phyloP scores from a whole-genome alignment of 2,113 vertebrate genomes.

The Natator depressus region DNA sequence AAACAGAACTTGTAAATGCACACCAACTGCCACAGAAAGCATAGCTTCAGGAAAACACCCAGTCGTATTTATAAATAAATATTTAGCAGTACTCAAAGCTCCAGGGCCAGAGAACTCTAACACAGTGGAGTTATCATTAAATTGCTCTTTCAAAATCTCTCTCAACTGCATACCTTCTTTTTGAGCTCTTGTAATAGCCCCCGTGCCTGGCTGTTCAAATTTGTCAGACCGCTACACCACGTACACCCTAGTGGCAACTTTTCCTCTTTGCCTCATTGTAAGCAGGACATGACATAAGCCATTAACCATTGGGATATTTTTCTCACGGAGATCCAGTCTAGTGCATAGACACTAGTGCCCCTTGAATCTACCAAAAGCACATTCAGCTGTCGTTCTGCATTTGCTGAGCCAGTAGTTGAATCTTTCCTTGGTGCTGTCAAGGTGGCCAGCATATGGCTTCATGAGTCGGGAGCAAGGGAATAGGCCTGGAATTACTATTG shows the following conservation, averaged over 20 bases:
- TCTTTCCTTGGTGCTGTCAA: background rate
- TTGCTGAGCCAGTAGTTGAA: background rate
- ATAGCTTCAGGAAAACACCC: background rate
- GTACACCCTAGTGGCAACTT: too few species aligned
- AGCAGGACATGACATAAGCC: background rate
- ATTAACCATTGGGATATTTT: background rate
- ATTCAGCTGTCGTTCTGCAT: too few species aligned
- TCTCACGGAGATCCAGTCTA: background rate
- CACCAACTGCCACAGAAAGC: background rate
- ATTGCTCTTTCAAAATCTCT: background rate
- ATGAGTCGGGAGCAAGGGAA: background rate
- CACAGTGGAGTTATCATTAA: background rate
- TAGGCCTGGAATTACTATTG: background rate
- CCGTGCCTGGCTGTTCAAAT: background rate
- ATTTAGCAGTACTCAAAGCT: background rate
- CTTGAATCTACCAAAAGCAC: background rate
- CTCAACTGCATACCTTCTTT: background rate
- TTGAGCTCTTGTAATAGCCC: background rate
- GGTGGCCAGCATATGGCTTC: background rate
- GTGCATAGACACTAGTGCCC: background rate
- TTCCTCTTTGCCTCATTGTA: background rate
- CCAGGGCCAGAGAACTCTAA: background rate
- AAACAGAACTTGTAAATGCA: background rate
- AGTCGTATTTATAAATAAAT: background rate
- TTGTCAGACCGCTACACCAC: background rate